Conservation (phyloP, 2,888 invertebrate species). For the Plebejus argus region DNA sequence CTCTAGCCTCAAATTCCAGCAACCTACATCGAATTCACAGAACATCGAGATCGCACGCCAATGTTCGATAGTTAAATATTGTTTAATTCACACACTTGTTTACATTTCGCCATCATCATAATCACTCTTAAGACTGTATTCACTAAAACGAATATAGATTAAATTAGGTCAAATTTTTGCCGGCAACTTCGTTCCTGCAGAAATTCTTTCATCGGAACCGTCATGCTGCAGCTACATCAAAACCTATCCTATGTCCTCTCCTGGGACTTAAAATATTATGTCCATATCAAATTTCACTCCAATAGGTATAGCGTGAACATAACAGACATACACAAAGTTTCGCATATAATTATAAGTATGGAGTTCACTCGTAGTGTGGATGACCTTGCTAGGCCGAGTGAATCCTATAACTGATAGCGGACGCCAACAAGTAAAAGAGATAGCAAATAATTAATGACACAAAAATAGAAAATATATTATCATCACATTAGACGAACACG, state of each 20-base stretch:
- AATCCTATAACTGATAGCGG: neutral
- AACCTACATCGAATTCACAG: constrained; percentile 54
- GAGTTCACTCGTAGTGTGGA: neutral
- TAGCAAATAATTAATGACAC: neutral
- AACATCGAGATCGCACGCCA: constrained; percentile 55
- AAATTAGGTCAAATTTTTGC: too few relatives aligned
- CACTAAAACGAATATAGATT: too few relatives aligned
- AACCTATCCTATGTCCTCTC: neutral
- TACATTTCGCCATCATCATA: neutral
- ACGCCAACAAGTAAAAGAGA: neutral
- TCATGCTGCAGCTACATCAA: too few relatives aligned
- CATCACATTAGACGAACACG: constrained; percentile 2
- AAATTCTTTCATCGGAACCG: too few relatives aligned
- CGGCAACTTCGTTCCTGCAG: too few relatives aligned
- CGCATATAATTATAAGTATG: neutral
- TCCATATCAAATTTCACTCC: too few relatives aligned
- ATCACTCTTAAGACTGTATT: neutral
- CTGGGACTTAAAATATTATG: neutral
- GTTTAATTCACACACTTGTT: constrained; percentile 16
- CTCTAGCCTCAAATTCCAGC: constrained; percentile 43
- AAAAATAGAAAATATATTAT: neutral
- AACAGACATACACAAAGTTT: neutral
- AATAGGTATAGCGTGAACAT: too few relatives aligned
- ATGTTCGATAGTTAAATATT: constrained; percentile 41
- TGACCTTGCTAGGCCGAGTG: neutral